A percentile compares a stretch with the other conserved stretches of the same genome.
Conservation (phyloP, 2,888 invertebrate genomes). For the Nomada flava region DNA sequence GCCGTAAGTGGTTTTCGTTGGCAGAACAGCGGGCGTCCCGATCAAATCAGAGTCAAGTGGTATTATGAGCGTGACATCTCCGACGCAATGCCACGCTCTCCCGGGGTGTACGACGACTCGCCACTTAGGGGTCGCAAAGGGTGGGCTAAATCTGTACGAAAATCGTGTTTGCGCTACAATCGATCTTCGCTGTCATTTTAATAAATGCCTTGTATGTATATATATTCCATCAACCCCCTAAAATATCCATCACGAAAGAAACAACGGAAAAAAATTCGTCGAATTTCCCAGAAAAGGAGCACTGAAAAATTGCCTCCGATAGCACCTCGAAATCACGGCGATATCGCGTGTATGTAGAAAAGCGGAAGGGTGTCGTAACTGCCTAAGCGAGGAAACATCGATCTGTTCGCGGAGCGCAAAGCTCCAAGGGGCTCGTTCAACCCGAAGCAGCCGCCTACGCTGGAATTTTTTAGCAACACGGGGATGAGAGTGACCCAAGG, state of each 20-base stretch:
- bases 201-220: constrained; percentile 16
- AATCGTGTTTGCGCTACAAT: constrained; percentile 76
- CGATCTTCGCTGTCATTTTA: constrained; percentile 60
- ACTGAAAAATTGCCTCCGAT: background rate
- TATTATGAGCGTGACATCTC: constrained; percentile 55
- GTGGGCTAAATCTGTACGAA: constrained; percentile 61
- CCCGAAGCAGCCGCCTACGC: constrained; percentile 1
- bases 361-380: background rate
- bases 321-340: background rate
- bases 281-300: background rate
- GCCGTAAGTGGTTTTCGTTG: constrained; percentile 56
- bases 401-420: constrained; percentile 21
- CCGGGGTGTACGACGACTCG: constrained; percentile 32
- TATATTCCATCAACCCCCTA: too few relatives aligned
- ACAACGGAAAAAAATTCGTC: background rate
- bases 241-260: background rate
- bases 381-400: constrained; percentile 10
- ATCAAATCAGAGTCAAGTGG: constrained; percentile 66
- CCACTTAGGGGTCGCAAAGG: constrained; percentile 70
- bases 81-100: constrained; percentile 52
- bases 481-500: constrained; percentile 55
- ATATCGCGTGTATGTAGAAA: background rate
- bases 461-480: constrained; percentile 34
- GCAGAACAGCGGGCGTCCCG: constrained; percentile 30
- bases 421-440: background rate